phyloP scores from a whole-genome alignment of 2,888 invertebrate genomes.

The Eupithecia tripunctaria region DNA sequence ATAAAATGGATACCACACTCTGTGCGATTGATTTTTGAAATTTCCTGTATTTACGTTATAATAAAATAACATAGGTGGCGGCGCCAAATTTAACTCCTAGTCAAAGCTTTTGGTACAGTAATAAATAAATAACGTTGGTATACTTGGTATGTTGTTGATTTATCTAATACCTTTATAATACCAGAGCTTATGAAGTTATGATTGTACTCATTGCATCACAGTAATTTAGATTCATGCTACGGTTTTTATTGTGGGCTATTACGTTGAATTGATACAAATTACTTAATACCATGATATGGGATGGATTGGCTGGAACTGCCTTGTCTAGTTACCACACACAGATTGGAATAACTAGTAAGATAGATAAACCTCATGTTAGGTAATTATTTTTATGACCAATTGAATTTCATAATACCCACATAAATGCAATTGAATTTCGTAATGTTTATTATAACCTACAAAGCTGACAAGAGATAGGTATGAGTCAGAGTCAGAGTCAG shows the following conservation, averaged over 20 bases:
- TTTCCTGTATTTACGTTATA: too few species aligned
- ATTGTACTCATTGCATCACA: constrained; percentile 41
- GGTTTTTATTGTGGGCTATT: constrained; percentile 37
- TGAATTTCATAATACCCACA: background rate
- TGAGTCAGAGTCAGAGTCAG: too few species aligned
- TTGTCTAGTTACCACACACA: constrained; percentile 19
- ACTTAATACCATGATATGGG: constrained; percentile 31
- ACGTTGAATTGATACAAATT: constrained; percentile 37
- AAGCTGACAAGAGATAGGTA: background rate
- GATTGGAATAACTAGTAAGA: constrained; percentile 1
- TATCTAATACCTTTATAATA: constrained; percentile 44
- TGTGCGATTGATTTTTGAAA: too few species aligned
- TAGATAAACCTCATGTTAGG: background rate
- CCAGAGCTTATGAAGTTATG: too few species aligned
- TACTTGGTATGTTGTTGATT: constrained; percentile 3
- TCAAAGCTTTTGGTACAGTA: background rate
- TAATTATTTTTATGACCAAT: constrained; percentile 1
- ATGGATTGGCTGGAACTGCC: constrained; percentile 12
- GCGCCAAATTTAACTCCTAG: too few species aligned
- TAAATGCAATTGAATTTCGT: background rate
- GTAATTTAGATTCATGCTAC: constrained; percentile 37
- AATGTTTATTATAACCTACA: background rate
- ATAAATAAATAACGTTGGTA: too few species aligned
- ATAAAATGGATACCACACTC: too few species aligned
- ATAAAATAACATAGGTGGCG: too few species aligned